phyloP scores from a whole-genome alignment of 1,140 invertebrate genomes.

The Bombus sylvicola region DNA sequence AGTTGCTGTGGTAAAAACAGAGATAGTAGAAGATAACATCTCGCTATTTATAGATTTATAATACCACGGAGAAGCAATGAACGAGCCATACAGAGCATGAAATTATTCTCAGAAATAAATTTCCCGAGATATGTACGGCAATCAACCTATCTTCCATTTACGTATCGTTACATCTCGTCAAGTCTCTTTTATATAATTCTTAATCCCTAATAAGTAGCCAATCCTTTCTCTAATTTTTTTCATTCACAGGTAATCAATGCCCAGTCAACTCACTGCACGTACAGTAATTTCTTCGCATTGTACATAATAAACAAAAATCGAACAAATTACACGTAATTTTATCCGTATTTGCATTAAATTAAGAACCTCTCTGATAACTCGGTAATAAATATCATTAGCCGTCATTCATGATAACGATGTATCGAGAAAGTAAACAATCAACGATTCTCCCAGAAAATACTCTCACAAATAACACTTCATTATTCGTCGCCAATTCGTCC shows the following conservation, averaged over 20 bases:
- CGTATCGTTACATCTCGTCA: conserved; percentile 44
- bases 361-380: not conserved
- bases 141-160: conserved; percentile 19
- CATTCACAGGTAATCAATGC: conserved; percentile 20
- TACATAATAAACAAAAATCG: not conserved
- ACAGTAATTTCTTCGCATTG: not conserved
- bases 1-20: not conserved
- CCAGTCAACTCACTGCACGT: not conserved
- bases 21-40: not conserved
- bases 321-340: conserved; percentile 15
- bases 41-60: not conserved
- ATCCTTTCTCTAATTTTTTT: conserved; percentile 1
- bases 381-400: not conserved
- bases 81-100: not conserved
- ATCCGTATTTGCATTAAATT: not conserved
- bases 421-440: not conserved
- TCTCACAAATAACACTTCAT: not conserved
- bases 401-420: not conserved
- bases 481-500: not conserved
- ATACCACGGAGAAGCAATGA: not conserved
- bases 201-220: conserved; percentile 29
- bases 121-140: not conserved
- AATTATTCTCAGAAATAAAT: not conserved
- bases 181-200: conserved; percentile 34
- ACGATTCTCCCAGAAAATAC: not conserved